phyloP scores from a whole-genome alignment of 2,797 vertebrate species.

The Pangasius mekongensis region DNA sequence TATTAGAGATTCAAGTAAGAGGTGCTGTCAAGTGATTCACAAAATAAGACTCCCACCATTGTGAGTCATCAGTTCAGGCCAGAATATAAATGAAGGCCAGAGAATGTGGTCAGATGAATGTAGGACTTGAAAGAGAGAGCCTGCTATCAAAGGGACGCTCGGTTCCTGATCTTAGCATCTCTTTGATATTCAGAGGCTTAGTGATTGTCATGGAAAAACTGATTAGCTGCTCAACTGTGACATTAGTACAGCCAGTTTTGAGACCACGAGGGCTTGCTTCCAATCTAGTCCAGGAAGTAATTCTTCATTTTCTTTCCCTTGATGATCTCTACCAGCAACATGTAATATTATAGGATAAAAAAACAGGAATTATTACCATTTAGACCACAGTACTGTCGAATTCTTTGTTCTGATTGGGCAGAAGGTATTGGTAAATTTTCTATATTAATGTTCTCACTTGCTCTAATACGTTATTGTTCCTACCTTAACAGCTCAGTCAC shows the following conservation, averaged over 20 bases:
- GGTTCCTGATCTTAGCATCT: conserved; percentile 28
- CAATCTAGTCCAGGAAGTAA: not conserved
- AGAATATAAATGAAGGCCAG: conserved; percentile 46
- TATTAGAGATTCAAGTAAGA: conserved; percentile 1
- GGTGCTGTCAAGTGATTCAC: conserved; percentile 19
- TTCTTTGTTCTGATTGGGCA: not conserved
- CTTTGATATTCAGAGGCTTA: conserved; percentile 51
- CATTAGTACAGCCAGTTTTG: conserved; percentile 23
- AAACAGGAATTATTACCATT: not conserved
- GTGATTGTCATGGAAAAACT: conserved; percentile 45
- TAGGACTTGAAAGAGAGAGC: conserved; percentile 31
- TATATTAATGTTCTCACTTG: not conserved
- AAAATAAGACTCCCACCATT: conserved; percentile 24
- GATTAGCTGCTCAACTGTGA: conserved; percentile 48
- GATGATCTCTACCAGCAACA: not conserved
- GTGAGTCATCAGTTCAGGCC: conserved; percentile 27
- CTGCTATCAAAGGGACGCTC: conserved; percentile 40
- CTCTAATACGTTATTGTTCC: not conserved
- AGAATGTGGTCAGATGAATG: conserved; percentile 31
- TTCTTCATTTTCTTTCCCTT: not conserved
- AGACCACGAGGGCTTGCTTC: not conserved
- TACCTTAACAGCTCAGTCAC: not conserved
- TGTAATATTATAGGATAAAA: not conserved
- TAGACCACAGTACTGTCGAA: not conserved
- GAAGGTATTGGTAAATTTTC: not conserved